These are phyloP conservation scores for Sphenopsis melanotis DNA, from an alignment of 2,797 vertebrate genomes.

Conservation along the genomic window DNA sequence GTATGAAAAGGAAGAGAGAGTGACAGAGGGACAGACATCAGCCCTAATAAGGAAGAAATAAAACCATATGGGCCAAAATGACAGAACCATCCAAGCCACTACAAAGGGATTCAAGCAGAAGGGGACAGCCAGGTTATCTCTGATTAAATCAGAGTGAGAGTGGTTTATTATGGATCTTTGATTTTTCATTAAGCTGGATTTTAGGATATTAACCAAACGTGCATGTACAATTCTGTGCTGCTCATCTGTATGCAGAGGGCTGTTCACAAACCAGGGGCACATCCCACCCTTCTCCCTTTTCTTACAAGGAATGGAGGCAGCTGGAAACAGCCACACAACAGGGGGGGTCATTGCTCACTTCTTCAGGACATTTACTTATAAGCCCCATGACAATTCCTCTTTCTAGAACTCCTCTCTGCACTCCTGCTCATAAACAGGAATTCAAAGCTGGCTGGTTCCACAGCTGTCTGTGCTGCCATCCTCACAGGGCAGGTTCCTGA, in stretches of 20 bases:
- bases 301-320: neutral
- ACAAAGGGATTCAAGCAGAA: neutral
- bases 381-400: neutral
- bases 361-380: neutral
- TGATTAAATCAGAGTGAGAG: neutral
- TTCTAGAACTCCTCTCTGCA: neutral
- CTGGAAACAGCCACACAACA: neutral
- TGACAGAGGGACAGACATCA: neutral
- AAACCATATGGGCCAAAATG: neutral
- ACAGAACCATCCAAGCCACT: neutral
- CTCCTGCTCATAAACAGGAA: neutral
- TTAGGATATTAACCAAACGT: constrained; percentile 2
- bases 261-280: neutral
- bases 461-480: neutral
- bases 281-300: neutral
- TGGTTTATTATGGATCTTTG: neutral
- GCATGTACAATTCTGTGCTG: neutral
- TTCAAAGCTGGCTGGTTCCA: neutral
- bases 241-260: neutral
- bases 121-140: neutral
- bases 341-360: neutral
- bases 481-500: neutral
- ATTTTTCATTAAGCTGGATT: constrained; percentile 30
- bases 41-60: neutral
- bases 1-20: neutral